phyloP scores from a whole-genome alignment of 2,797 vertebrate species.

The Rhinophrynus dorsalis region DNA sequence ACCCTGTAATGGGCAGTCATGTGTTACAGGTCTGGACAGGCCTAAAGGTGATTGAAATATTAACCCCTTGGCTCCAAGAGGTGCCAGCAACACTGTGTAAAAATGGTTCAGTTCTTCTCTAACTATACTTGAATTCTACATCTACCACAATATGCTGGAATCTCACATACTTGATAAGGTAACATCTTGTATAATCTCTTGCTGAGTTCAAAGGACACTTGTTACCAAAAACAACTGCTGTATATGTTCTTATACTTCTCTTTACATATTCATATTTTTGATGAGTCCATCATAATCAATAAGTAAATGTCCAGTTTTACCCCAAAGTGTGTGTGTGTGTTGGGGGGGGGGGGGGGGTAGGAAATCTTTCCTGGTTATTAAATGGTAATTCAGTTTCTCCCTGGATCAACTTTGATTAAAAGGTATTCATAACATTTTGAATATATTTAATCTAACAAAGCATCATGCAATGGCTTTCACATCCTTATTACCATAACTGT shows the following conservation, averaged over 20 bases:
- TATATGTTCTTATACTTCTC: not conserved
- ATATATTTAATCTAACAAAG: too few relatives aligned
- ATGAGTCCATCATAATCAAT: too few relatives aligned
- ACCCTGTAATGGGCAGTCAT: constrained; percentile 8
- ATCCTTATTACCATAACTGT: too few relatives aligned
- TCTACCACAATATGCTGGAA: not conserved
- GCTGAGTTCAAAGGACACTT: not conserved
- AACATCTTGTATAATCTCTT: not conserved
- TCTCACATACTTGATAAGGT: not conserved
- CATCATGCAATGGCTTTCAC: too few relatives aligned
- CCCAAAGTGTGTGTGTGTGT: too few relatives aligned
- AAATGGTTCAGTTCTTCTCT: not conserved
- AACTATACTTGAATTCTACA: not conserved
- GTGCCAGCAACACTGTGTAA: not conserved
- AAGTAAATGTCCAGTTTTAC: too few relatives aligned
- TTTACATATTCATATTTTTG: too few relatives aligned
- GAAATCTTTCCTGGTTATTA: too few relatives aligned
- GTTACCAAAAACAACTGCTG: not conserved
- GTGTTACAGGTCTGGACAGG: not conserved
- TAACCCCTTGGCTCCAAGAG: not conserved
- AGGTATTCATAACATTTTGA: too few relatives aligned
- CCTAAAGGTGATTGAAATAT: not conserved
- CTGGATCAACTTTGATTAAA: too few relatives aligned
- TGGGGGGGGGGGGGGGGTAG: too few relatives aligned
- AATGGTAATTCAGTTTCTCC: too few relatives aligned